phyloP scores from a whole-genome alignment of 2,888 invertebrate genomes.

The Odontocolon sp. region DNA sequence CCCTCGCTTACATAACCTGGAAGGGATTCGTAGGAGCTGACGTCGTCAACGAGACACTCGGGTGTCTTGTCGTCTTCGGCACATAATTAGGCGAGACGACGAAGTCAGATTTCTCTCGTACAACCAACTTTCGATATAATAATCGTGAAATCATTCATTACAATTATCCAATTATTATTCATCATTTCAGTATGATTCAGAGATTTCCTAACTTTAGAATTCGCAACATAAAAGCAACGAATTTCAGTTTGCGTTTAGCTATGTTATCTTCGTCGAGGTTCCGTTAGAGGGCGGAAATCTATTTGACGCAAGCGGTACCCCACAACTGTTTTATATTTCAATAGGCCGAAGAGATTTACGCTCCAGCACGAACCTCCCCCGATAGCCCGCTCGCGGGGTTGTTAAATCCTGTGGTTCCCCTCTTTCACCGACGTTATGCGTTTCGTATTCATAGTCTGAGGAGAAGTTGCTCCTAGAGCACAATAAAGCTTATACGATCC shows the following conservation, averaged over 20 bases:
- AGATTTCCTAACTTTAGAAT: too few species aligned
- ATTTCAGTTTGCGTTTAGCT: conserved; percentile 1
- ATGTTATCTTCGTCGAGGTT: not conserved
- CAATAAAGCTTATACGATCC: conserved; percentile 77
- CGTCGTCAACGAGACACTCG: conserved; percentile 68
- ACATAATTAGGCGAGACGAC: conserved; percentile 72
- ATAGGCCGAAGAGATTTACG: conserved; percentile 68
- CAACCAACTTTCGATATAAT: conserved; percentile 32
- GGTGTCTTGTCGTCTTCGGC: conserved; percentile 70
- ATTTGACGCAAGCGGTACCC: conserved; percentile 53
- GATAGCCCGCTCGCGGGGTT: conserved; percentile 63
- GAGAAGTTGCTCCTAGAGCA: conserved; percentile 76
- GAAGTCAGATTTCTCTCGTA: conserved; percentile 25
- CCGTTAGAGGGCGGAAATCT: not conserved
- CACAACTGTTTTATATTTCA: conserved; percentile 66
- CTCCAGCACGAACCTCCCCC: conserved; percentile 49
- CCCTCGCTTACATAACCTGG: conserved; percentile 62
- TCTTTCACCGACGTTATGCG: conserved; percentile 65
- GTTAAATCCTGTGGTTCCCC: conserved; percentile 72
- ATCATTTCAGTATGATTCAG: too few species aligned
- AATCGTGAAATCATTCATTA: conserved; percentile 4
- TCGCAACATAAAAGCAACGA: not conserved
- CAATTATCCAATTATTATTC: conserved; percentile 2
- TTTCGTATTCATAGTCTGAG: conserved; percentile 79
- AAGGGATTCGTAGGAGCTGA: conserved; percentile 64